Conservation (phyloP, 2,797 vertebrate species). For the Enteromius treurensis region DNA sequence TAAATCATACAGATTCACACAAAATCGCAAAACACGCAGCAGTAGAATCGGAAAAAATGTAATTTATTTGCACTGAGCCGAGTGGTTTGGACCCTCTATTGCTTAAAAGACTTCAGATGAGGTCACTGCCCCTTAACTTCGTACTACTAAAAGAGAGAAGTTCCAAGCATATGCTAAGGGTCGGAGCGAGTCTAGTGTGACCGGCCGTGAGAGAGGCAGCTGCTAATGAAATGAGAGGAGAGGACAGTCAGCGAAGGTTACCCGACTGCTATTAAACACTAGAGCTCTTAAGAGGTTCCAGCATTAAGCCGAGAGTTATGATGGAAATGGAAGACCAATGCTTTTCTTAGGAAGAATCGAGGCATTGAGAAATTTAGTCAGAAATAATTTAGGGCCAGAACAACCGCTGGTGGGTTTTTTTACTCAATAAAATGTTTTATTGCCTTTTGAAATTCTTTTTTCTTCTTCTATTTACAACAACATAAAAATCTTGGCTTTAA, state of each 20-base stretch:
- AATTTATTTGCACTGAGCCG: no score
- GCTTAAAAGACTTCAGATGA: neutral
- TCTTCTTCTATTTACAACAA: conserved; percentile 88
- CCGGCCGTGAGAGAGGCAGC: neutral
- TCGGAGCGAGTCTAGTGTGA: conserved; percentile 14
- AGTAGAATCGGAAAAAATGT: neutral
- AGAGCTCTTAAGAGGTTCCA: conserved; percentile 81
- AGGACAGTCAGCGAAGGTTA: conserved; percentile 76
- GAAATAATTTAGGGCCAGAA: conserved; percentile 87
- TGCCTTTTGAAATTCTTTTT: conserved; percentile 81
- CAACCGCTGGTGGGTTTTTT: conserved; percentile 75
- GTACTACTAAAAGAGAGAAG: neutral
- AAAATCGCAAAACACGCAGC: neutral
- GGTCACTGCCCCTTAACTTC: neutral
- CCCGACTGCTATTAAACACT: conserved; percentile 89
- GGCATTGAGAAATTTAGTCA: conserved; percentile 68
- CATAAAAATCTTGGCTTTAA: conserved; percentile 87
- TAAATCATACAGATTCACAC: neutral
- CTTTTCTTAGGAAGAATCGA: conserved; percentile 78
- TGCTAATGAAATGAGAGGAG: conserved; percentile 72
- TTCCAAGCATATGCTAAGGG: neutral
- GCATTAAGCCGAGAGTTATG: conserved; percentile 83
- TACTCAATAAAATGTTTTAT: conserved; percentile 92
- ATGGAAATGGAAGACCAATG: conserved; percentile 87
- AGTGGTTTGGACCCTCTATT: neutral